Conservation (phyloP, 92 coral and sea anemone species). For the Chrysogorgia sp. region DNA sequence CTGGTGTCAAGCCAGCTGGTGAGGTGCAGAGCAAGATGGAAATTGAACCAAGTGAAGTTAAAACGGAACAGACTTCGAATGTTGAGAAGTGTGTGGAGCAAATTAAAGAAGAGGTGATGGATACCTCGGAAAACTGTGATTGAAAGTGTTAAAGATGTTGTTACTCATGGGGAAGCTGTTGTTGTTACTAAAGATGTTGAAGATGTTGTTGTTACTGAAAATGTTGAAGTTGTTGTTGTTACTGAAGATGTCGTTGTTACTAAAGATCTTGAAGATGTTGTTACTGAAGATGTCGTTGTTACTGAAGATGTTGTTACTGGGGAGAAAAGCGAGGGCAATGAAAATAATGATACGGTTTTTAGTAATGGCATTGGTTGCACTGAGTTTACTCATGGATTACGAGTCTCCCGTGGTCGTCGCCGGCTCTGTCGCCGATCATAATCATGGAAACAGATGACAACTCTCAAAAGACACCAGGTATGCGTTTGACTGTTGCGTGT, state of each 20-base stretch:
- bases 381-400: constrained; percentile 79
- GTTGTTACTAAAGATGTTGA: not conserved
- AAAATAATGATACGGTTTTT: not conserved
- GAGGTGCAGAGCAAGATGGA: not conserved
- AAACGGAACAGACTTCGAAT: not conserved
- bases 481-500: not conserved
- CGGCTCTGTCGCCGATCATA: not conserved
- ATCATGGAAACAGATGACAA: constrained; percentile 21
- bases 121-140: not conserved
- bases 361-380: constrained; percentile 50
- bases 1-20: not conserved
- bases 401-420: constrained; percentile 69
- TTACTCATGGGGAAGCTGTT: not conserved
- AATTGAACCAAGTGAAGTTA: not conserved
- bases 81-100: not conserved
- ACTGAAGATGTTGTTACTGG: not conserved
- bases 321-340: not conserved
- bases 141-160: not conserved
- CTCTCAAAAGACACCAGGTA: constrained; percentile 20
- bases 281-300: not conserved
- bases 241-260: not conserved
- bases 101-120: not conserved
- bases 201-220: not conserved
- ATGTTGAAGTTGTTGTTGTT: not conserved
- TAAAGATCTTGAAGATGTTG: not conserved